Percentiles rank a stretch among this genome's conserved stretches.
These are phyloP conservation scores for Conops quadrifasciatus DNA, from an alignment of 2,888 invertebrate genomes.

Conservation along the genomic window DNA sequence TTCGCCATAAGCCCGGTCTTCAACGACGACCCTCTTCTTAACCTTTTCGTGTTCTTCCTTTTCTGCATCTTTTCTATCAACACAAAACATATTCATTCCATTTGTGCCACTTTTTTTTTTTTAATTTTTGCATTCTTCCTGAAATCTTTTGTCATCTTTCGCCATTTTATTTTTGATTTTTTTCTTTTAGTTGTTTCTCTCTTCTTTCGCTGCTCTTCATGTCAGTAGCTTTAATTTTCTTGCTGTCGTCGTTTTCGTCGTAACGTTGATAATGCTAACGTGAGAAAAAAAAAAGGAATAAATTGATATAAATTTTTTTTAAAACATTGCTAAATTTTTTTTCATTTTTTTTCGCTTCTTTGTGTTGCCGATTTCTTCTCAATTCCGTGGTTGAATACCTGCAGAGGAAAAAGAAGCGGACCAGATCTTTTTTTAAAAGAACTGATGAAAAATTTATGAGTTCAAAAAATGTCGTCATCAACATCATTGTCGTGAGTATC, in stretches of 20 bases:
- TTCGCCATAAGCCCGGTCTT: not conserved
- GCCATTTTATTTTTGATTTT: not conserved
- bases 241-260: slow-evolving; percentile 21
- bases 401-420: slow-evolving; percentile 21
- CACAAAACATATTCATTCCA: not conserved
- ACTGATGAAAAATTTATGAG: slow-evolving; percentile 49
- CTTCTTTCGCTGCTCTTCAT: not conserved
- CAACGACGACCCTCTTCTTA: not conserved
- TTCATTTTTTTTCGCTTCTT: not conserved
- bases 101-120: too few relatives aligned
- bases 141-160: not conserved
- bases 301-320: slow-evolving; percentile 16
- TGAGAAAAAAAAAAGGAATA: not conserved
- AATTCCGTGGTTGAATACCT: slow-evolving; percentile 36
- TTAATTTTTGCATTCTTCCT: not conserved
- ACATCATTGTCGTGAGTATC: too few relatives aligned
- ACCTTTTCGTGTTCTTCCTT: not conserved
- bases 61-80: not conserved
- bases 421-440: slow-evolving; percentile 34
- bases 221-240: slow-evolving; percentile 25
- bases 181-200: not conserved
- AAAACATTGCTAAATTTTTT: slow-evolving; percentile 10
- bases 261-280: too few relatives aligned
- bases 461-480: slow-evolving; percentile 36
- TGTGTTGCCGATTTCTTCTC: slow-evolving; percentile 10